Percentiles rank a stretch among this genome's conserved stretches.
Evolutionary conservation across 1,140 invertebrate species (phyloP).

Genomic region (Metopolophium dirhodum): DNA sequence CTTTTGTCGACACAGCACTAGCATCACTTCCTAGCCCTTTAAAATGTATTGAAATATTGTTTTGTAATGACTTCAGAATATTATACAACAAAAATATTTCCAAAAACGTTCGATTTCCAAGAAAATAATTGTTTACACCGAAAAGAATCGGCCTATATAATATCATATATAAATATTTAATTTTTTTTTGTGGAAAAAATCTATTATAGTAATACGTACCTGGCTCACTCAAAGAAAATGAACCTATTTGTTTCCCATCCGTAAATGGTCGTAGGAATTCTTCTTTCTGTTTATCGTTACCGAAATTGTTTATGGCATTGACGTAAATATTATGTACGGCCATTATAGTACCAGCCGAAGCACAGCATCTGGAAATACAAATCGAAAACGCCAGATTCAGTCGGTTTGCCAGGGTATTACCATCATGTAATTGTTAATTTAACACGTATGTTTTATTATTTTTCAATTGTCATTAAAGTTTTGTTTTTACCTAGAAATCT

Average conservation of each 20-base stretch:
- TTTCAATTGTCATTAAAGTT: background rate
- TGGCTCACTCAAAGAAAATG: conserved; percentile 81
- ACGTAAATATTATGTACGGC: conserved; percentile 88
- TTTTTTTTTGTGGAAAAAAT: background rate
- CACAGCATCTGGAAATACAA: conserved; percentile 69
- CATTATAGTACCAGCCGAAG: conserved; percentile 86
- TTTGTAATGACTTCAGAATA: background rate
- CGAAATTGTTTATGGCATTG: conserved; percentile 81
- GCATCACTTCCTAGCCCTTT: conserved; percentile 58
- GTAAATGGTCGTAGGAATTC: conserved; percentile 81
- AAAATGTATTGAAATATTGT: background rate
- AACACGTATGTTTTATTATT: background rate
- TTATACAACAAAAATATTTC: background rate
- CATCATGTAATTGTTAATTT: background rate
- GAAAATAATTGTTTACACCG: no score
- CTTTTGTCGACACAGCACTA: conserved; percentile 85
- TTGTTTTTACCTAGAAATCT: conserved; percentile 75
- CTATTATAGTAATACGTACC: conserved; percentile 66
- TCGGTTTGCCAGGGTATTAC: background rate
- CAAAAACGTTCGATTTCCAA: background rate
- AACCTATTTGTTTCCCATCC: conserved; percentile 73
- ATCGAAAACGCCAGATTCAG: background rate
- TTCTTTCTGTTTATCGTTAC: conserved; percentile 80
- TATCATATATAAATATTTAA: background rate
- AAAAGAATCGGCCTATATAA: background rate